A percentile compares a stretch with the other conserved stretches of the same genome.
Conservation (phyloP, 2,113 vertebrate species). For the Cepphus grylle region DNA sequence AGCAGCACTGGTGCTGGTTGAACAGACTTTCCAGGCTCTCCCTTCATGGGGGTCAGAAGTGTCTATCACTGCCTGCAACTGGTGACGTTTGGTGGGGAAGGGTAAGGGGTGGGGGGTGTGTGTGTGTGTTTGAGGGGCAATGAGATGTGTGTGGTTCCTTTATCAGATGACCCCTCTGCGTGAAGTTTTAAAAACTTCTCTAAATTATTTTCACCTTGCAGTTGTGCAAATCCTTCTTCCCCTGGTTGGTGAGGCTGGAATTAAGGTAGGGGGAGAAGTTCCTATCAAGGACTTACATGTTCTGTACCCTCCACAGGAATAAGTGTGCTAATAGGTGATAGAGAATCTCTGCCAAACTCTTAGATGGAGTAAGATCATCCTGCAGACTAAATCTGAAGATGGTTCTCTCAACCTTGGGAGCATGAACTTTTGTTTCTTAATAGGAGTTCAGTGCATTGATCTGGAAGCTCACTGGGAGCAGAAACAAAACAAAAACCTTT, state of each 20-base stretch:
- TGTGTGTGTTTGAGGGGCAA: too few species aligned
- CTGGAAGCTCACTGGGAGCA: background rate
- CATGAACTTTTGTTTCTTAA: background rate
- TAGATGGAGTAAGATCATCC: background rate
- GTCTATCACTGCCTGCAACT: background rate
- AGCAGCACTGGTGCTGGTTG: background rate
- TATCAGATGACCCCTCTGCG: background rate
- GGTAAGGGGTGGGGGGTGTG: background rate
- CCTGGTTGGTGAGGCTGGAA: background rate
- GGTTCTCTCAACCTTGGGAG: background rate
- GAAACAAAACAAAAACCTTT: background rate
- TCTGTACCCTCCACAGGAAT: background rate
- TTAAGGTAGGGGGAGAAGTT: background rate
- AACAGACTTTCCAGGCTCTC: background rate
- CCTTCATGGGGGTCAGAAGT: background rate
- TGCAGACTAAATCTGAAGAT: background rate
- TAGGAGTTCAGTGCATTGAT: background rate
- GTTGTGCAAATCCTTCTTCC: background rate
- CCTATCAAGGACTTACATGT: accelerated
- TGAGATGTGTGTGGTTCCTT: background rate
- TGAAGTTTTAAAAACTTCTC: background rate
- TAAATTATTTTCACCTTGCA: background rate
- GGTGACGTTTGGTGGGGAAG: background rate
- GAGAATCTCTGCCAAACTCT: background rate
- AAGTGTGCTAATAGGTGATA: background rate